Percentiles rank a stretch among this genome's conserved stretches.
Conservation (phyloP, 1,140 invertebrate genomes). For the Philopotamus ludificatus region DNA sequence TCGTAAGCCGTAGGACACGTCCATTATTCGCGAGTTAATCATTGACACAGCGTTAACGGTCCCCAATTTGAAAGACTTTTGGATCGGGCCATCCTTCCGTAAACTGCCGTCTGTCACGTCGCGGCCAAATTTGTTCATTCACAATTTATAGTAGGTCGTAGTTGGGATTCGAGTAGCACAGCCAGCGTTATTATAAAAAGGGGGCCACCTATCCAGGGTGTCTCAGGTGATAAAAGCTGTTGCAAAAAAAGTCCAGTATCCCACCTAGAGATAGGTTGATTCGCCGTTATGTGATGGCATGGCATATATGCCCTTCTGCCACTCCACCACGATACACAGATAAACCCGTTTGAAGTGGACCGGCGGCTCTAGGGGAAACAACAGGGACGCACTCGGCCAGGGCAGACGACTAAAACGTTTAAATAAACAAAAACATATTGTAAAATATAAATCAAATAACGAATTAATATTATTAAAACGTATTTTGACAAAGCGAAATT, state of each 20-base stretch:
- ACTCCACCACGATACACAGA: constrained; percentile 34
- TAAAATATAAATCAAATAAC: too few relatives aligned
- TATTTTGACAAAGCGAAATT: too few relatives aligned
- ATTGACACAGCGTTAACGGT: constrained; percentile 10
- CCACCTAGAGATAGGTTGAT: neutral
- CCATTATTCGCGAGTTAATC: constrained; percentile 15
- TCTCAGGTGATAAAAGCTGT: constrained; percentile 27
- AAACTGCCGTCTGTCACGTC: neutral
- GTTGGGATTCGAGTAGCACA: neutral
- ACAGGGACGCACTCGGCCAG: too few relatives aligned
- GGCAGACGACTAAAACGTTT: too few relatives aligned
- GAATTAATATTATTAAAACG: too few relatives aligned
- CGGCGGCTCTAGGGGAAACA: constrained; percentile 31
- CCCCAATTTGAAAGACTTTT: too few relatives aligned
- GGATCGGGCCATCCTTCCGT: too few relatives aligned
- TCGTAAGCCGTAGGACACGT: constrained; percentile 11
- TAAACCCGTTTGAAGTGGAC: constrained; percentile 40
- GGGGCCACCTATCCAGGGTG: neutral
- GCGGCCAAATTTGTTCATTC: neutral
- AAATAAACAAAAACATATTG: too few relatives aligned
- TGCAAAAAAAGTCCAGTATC: neutral
- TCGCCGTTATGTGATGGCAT: constrained; percentile 24
- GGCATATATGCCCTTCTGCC: constrained; percentile 31
- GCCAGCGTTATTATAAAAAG: neutral
- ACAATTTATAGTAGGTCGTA: neutral